These are phyloP conservation scores for Lagopus muta DNA, from an alignment of 2,113 vertebrate genomes.

Conservation along the genomic window DNA sequence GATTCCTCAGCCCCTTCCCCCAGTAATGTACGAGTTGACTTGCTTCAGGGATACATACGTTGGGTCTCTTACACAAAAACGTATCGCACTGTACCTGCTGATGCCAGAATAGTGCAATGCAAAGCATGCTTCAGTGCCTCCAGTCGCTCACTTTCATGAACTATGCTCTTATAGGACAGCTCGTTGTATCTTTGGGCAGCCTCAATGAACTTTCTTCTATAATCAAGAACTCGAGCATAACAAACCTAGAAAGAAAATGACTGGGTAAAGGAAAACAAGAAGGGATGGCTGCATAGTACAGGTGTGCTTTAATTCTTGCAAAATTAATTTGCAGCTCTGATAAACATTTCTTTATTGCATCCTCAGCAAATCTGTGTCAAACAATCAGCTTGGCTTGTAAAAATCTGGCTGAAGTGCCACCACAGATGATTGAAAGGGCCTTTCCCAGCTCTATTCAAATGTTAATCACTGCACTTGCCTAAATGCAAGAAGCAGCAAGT, in stretches of 20 bases:
- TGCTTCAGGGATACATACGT: neutral
- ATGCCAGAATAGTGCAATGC: slow-evolving; percentile 97
- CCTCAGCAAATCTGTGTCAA: neutral
- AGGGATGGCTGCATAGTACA: neutral
- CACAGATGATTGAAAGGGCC: neutral
- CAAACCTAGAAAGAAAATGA: slow-evolving; percentile 84
- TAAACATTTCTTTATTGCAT: neutral
- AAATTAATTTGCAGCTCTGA: neutral
- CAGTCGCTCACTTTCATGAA: slow-evolving; percentile 94
- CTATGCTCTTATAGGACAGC: slow-evolving; percentile 96
- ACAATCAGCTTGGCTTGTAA: neutral
- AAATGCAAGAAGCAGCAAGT: neutral
- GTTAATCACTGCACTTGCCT: neutral
- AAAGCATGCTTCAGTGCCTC: slow-evolving; percentile 96
- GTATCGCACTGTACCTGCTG: slow-evolving; percentile 85
- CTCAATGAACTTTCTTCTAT: slow-evolving; percentile 98
- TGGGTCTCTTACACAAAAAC: neutral
- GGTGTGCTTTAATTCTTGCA: neutral
- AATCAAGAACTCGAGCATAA: slow-evolving; percentile 96
- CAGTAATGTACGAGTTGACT: neutral
- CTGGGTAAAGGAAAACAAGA: neutral
- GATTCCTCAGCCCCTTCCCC: neutral
- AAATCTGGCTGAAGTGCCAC: neutral
- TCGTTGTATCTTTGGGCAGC: slow-evolving; percentile 98
- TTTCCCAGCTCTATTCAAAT: neutral